A percentile compares a stretch with the other conserved stretches of the same genome.
phyloP scores from a whole-genome alignment of 2,888 invertebrate genomes.

The Kryphioiulus occultus region DNA sequence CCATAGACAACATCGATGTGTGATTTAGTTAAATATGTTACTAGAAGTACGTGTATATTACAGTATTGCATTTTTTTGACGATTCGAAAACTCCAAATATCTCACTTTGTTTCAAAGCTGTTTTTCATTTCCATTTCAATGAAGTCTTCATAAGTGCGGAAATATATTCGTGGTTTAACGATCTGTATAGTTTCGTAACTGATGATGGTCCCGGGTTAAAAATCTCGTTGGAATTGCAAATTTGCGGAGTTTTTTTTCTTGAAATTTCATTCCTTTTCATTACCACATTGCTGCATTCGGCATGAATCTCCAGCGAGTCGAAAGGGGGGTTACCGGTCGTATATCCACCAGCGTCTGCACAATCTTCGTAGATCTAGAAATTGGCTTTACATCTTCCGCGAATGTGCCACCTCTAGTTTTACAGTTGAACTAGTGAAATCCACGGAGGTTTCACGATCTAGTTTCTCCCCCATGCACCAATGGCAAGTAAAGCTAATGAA shows the following conservation, averaged over 20 bases:
- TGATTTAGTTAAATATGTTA: no score
- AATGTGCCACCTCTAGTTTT: conserved; percentile 10
- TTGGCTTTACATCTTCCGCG: background rate
- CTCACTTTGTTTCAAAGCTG: no score
- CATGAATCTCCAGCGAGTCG: background rate
- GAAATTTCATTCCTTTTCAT: background rate
- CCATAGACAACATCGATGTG: no score
- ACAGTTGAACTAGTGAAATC: background rate
- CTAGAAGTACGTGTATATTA: no score
- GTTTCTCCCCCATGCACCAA: background rate
- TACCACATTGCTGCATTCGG: background rate
- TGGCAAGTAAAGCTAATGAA: background rate
- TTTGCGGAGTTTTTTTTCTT: background rate
- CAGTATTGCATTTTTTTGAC: no score
- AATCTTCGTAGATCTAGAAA: background rate
- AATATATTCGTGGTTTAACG: no score
- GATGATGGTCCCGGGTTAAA: background rate
- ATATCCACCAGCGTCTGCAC: background rate
- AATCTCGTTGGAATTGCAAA: background rate
- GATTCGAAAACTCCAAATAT: no score
- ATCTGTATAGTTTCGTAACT: background rate
- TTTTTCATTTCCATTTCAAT: no score
- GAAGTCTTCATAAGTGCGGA: no score
- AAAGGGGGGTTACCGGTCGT: background rate
- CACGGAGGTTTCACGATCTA: background rate